A percentile compares a stretch with the other conserved stretches of the same genome.
phyloP scores from a whole-genome alignment of 2,113 vertebrate species.

The Bujurquina vittata region DNA sequence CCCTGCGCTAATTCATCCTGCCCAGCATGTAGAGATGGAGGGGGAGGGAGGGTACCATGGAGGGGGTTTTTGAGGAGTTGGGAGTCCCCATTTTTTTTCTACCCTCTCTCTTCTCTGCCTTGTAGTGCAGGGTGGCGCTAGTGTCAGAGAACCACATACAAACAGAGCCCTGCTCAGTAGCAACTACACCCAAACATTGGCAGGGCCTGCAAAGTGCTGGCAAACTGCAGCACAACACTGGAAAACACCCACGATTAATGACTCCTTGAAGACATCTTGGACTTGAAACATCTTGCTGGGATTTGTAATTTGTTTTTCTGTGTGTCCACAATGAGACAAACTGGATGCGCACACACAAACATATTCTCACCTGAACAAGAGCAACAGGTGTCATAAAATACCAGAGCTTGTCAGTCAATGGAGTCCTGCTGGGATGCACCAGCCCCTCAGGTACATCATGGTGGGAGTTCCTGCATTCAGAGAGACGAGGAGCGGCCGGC shows the following conservation, averaged over 20 bases:
- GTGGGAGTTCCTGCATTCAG: conserved; percentile 73
- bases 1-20: conserved; percentile 83
- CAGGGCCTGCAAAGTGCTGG: conserved; percentile 45
- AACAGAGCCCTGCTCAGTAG: conserved; percentile 43
- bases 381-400: conserved; percentile 66
- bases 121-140: conserved; percentile 57
- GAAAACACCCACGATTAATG: conserved; percentile 53
- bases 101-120: conserved; percentile 15
- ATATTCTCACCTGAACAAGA: conserved; percentile 49
- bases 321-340: background rate
- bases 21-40: conserved; percentile 77
- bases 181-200: conserved; percentile 69
- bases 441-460: conserved; percentile 68
- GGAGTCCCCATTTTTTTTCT: conserved; percentile 38
- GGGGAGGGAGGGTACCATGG: conserved; percentile 53
- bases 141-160: conserved; percentile 57
- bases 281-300: conserved; percentile 33
- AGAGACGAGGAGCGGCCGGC: background rate
- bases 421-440: conserved; percentile 5
- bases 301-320: background rate
- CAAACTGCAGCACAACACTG: conserved; percentile 57
- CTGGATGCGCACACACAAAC: background rate
- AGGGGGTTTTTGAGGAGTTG: conserved; percentile 46
- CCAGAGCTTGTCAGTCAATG: conserved; percentile 8
- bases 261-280: conserved; percentile 36